phyloP scores from a whole-genome alignment of 2,888 invertebrate genomes.

The Mactromeris polynyma region DNA sequence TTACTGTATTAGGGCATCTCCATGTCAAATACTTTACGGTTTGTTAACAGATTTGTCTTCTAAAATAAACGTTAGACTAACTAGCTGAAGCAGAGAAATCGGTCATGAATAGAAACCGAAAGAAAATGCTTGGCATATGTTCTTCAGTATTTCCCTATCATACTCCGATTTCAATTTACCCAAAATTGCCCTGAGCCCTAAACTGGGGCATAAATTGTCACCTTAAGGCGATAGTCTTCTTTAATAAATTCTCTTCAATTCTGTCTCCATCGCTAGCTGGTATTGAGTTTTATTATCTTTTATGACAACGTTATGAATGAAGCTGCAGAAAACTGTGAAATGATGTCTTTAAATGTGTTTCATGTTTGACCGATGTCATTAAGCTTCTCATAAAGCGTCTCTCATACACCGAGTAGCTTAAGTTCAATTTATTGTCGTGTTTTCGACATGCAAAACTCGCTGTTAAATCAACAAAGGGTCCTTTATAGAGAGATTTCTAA shows the following conservation, averaged over 20 bases:
- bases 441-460: conserved; percentile 41
- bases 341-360: conserved; percentile 56
- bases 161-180: conserved; percentile 40
- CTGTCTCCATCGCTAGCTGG: conserved; percentile 34
- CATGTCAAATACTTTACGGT: too few species aligned
- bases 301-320: conserved; percentile 59
- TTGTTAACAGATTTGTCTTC: too few species aligned
- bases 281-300: conserved; percentile 48
- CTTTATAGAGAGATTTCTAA: conserved; percentile 53
- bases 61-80: too few species aligned
- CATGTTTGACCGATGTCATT: conserved; percentile 63
- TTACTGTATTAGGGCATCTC: too few species aligned
- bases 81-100: neutral
- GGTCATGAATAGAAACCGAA: neutral
- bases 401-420: conserved; percentile 33
- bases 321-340: conserved; percentile 39
- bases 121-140: conserved; percentile 38
- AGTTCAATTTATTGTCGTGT: conserved; percentile 61
- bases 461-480: conserved; percentile 54
- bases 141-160: conserved; percentile 7
- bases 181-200: conserved; percentile 24
- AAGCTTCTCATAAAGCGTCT: conserved; percentile 52
- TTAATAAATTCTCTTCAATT: conserved; percentile 32
- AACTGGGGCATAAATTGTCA: conserved; percentile 41
- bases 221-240: conserved; percentile 9